Evolutionary conservation across 2,113 vertebrate species (phyloP), one percentile per base, ranked within the genome.

Genomic region (Cololabis saira): DNA sequence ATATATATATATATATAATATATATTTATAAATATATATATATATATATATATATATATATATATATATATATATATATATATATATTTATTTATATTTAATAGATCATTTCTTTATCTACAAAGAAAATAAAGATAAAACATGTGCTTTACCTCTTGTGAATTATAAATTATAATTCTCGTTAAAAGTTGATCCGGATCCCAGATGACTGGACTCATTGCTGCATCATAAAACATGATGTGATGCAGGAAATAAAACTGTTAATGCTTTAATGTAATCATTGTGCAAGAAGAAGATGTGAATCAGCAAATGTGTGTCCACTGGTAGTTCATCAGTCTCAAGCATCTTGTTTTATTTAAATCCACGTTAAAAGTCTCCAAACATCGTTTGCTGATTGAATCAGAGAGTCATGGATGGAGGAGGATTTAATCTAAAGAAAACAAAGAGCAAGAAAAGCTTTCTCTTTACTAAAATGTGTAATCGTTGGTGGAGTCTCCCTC

Each of bases 231-330:
- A 66, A 67, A 49, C 41, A 4, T 47, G 47, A 71, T 13, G 45
- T 49, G 55, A 27, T 67, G 42, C 18, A 40, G n/a, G 6, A 41
- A 48, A 59, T 37, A 52, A 51, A 67, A 52, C 16, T 59, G 14
- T 44, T 48, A 44, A 47, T 45, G 30, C 33, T 61, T 58, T 65
- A 27, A 27, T 22, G 17, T 59, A 43, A 59, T 65, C 41, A 42
- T 47, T 24, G 15, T 6, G 12, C 17, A 12, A 5, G 14, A 12
- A 5, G 14, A 56, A 17, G 64, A 71, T 33, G 22, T 78, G 59
- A 76, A 61, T 61, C 71, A 63, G 60, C 59, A 84, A 69, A 80
- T 71, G 17, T 55, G 27, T 9, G 12, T 17, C 2, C 50, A 40
- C 60, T 49, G 12, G 8, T 74, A 48, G 21, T 40, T 45, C 62